Evolutionary conservation across 1,140 invertebrate species (phyloP).

Genomic region (Doryteuthis pealeii): DNA sequence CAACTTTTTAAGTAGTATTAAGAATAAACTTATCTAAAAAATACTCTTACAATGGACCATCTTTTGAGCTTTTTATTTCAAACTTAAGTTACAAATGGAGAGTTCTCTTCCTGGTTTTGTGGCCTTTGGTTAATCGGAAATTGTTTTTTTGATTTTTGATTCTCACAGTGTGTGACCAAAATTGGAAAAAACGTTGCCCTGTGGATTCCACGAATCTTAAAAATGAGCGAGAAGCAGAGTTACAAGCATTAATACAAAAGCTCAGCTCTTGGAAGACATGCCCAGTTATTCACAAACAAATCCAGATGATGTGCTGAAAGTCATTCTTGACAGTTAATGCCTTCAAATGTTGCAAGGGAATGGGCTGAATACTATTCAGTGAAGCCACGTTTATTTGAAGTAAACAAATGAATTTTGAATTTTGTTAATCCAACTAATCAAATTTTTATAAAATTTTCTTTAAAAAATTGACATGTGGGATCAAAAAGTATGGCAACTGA

Average conservation of each 20-base stretch:
- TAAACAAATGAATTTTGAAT: too few species aligned
- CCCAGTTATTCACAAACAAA: neutral
- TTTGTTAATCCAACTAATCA: too few species aligned
- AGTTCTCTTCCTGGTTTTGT: too few species aligned
- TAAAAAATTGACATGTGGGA: too few species aligned
- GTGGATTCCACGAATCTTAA: neutral
- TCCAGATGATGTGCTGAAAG: conserved; percentile 38
- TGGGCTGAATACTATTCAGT: conserved; percentile 32
- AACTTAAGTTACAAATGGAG: too few species aligned
- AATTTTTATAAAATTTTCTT: too few species aligned
- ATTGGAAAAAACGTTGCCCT: conserved; percentile 19
- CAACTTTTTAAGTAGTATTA: too few species aligned
- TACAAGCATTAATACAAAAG: neutral
- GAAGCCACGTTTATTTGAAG: neutral
- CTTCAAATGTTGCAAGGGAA: conserved; percentile 40
- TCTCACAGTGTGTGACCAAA: conserved; percentile 47
- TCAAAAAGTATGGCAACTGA: too few species aligned
- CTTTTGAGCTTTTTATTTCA: too few species aligned
- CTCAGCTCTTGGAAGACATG: neutral
- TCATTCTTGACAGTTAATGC: conserved; percentile 44
- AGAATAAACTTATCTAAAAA: too few species aligned
- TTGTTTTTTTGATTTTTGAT: conserved; percentile 31
- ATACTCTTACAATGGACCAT: too few species aligned
- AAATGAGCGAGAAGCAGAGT: neutral
- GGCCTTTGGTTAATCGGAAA: too few species aligned